Conservation (phyloP, 2,888 invertebrate species). For the Lampropteryx suffumata region DNA sequence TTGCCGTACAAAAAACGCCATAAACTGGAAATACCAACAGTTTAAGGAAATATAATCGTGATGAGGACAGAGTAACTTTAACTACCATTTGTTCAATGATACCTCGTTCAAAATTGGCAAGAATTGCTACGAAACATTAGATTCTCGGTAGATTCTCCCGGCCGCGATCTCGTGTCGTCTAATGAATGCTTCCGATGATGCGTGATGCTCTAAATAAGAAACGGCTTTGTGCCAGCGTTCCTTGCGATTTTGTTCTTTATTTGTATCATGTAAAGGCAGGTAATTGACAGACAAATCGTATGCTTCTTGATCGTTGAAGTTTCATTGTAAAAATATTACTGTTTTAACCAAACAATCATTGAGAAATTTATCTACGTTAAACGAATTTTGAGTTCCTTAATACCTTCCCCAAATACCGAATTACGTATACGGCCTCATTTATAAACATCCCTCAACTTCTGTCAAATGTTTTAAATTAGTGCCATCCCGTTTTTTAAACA, state of each 20-base stretch:
- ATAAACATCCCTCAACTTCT: too few species aligned
- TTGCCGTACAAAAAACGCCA: neutral
- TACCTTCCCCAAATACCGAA: too few species aligned
- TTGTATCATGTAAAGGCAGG: conserved; percentile 1
- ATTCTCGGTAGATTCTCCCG: conserved; percentile 39
- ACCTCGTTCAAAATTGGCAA: conserved; percentile 12
- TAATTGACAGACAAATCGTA: conserved; percentile 3
- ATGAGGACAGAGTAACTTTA: conserved; percentile 14
- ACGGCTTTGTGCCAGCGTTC: conserved; percentile 26
- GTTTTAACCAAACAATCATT: neutral
- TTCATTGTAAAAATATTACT: neutral
- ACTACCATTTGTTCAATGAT: conserved; percentile 7
- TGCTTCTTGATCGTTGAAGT: neutral
- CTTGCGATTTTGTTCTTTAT: conserved; percentile 22
- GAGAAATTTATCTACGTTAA: too few species aligned
- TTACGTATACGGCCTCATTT: too few species aligned
- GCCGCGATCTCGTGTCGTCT: conserved; percentile 42
- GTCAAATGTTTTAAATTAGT: too few species aligned
- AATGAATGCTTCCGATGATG: conserved; percentile 60
- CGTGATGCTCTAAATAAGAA: conserved; percentile 36
- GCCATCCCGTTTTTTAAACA: too few species aligned
- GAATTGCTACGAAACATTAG: conserved; percentile 17
- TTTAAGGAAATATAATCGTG: conserved; percentile 12
- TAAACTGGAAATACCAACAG: neutral
- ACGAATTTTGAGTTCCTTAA: too few species aligned